Base-by-base conservation (phyloP, 2,113 vertebrate species). In the Oriolus oriolus region DNA sequence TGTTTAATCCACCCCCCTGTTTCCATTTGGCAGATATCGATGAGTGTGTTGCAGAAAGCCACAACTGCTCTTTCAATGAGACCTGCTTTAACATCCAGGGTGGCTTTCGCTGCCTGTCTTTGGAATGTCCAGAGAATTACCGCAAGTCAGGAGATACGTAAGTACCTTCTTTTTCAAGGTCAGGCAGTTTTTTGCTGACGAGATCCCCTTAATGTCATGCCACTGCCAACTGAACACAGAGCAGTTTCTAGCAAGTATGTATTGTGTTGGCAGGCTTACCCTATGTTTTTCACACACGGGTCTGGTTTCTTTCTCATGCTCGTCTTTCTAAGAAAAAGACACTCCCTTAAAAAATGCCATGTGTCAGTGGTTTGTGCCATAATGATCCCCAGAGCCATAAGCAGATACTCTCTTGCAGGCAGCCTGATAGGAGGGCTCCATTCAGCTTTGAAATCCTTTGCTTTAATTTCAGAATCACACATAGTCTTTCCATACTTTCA, bases 21-120 rank as follows among this genome's bases (percentile, higher is more conserved):
- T 87, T 77, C 45, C 45, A 0, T 41, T 50, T 88, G 13, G 15
- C 97, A 99, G 99, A 99, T 96, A 92, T 99, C 0, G 99, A 99
- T 16, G 99, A 99, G 97, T 99, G 99, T 57, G 97, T 99, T 65
- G 98, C 98, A 5, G 99, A 98, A 61, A 98, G 97, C n/a, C 99
- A 99, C 97, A 99, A 98, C 54, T 99, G 99, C 91, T 90, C 97
- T 3, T 98, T 98, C 89, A 98, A 98, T 0, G 98, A 99, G 98
- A 99, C 98, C 96, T 99, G 99, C 98, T 99, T 99, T 92, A 99
- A 99, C 71, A 98, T 99, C 68, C 99, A 99, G 95, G 99, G 99
- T 0, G 97, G 98, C 68, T 99, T 99, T 96, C 98, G 98, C 94
- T 99, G 99, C 57, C 97, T 99, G 79, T 97, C 98, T 33, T 98